A percentile compares a stretch with the other conserved stretches of the same genome.
Evolutionary conservation across 2,113 vertebrate genomes (phyloP).

Genomic region (Solenodon paradoxus): DNA sequence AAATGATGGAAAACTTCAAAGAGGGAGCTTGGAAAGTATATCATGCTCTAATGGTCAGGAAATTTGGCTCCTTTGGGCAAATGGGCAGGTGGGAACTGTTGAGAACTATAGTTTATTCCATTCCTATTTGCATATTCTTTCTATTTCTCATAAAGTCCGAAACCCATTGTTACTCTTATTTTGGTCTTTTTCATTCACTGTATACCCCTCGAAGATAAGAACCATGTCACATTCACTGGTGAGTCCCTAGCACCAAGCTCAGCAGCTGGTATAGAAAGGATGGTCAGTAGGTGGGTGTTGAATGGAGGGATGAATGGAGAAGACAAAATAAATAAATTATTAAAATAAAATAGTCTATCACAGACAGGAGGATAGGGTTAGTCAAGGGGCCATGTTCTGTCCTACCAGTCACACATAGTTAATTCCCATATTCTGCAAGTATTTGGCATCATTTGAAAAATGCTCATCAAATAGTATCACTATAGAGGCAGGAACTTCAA

Average conservation of each 20-base stretch:
- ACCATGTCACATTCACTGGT: not conserved
- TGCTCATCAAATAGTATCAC: not conserved
- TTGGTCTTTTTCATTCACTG: not conserved
- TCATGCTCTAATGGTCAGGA: not conserved
- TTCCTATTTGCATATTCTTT: not conserved
- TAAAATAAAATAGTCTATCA: too few species aligned
- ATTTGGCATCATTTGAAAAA: not conserved
- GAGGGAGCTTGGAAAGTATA: not conserved
- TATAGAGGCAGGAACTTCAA: not conserved
- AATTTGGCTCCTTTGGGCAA: not conserved
- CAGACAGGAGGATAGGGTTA: not conserved
- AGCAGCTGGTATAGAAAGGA: not conserved
- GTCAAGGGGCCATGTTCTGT: not conserved
- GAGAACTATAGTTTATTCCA: not conserved
- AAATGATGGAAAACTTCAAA: not conserved
- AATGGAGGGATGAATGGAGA: too few species aligned
- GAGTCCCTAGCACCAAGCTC: not conserved
- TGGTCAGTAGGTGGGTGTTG: too few species aligned
- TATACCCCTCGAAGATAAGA: not conserved
- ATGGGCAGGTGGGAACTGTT: not conserved
- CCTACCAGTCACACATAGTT: not conserved
- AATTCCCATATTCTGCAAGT: not conserved
- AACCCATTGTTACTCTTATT: not conserved
- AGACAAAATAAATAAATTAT: too few species aligned
- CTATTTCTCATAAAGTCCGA: not conserved